A percentile compares a stretch with the other conserved stretches of the same genome.
Conservation (phyloP, 2,888 invertebrate genomes). For the Willowsia nigromaculata region DNA sequence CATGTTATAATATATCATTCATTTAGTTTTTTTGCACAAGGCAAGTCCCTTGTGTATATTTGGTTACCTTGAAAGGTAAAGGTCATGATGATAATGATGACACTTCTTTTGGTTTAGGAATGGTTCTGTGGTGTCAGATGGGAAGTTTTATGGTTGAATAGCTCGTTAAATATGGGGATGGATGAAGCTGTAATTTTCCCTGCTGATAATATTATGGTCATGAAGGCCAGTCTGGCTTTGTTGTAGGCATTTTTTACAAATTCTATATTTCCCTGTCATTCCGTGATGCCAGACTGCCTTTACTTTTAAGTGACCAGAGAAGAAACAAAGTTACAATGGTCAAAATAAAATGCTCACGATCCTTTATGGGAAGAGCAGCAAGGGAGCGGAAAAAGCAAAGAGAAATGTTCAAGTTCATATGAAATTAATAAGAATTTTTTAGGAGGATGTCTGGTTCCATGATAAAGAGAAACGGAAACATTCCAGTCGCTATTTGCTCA, state of each 20-base stretch:
- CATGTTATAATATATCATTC: background rate
- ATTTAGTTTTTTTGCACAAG: constrained; percentile 27
- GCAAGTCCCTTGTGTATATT: constrained; percentile 51
- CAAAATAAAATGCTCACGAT: no score
- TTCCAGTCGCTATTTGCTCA: background rate
- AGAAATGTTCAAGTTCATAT: no score
- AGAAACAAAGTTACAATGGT: no score
- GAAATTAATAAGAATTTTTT: no score
- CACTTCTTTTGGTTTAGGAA: constrained; percentile 19
- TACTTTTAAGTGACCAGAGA: no score
- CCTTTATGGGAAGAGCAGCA: no score
- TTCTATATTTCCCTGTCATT: background rate
- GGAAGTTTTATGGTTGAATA: background rate
- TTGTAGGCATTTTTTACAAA: background rate
- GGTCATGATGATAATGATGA: constrained; percentile 40
- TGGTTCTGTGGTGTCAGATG: background rate
- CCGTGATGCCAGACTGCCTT: background rate
- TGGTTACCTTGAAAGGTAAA: constrained; percentile 55
- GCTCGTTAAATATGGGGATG: background rate
- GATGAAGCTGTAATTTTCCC: background rate
- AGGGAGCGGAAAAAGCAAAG: no score
- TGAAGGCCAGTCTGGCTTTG: constrained; percentile 5
- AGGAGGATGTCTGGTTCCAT: background rate
- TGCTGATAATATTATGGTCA: background rate
- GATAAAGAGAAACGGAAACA: constrained; percentile 1